Conservation (phyloP, 2,797 vertebrate species). For the Spinus pinus region DNA sequence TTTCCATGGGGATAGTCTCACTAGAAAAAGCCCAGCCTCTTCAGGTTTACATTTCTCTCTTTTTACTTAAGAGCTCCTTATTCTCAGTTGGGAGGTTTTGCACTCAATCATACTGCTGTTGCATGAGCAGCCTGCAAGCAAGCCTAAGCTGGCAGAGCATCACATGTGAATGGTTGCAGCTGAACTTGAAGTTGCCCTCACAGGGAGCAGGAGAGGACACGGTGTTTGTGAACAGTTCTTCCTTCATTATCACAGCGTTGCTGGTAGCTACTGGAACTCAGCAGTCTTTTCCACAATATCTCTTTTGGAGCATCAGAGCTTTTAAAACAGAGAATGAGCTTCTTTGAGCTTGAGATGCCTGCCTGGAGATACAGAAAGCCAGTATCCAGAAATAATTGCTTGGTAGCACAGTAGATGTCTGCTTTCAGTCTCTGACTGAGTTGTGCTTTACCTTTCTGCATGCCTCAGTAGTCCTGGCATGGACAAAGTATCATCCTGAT, state of each 20-base stretch:
- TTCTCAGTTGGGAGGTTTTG: background rate
- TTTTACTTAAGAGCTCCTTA: background rate
- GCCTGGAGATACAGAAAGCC: background rate
- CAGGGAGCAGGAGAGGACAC: background rate
- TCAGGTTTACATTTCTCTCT: background rate
- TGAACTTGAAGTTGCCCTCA: background rate
- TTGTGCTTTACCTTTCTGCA: background rate
- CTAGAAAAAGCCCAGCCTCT: background rate
- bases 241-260: background rate
- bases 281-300: background rate
- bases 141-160: background rate
- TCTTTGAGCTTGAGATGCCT: background rate
- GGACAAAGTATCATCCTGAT: background rate
- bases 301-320: background rate
- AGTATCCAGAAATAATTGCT: background rate
- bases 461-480: rapidly evolving
- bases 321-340: background rate
- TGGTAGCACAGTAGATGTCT: background rate
- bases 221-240: background rate
- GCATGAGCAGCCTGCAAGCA: background rate
- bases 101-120: background rate
- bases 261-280: background rate
- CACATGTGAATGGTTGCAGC: background rate
- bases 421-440: background rate
- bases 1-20: background rate